Conservation (phyloP, 2,888 invertebrate species). For the Timema podura region DNA sequence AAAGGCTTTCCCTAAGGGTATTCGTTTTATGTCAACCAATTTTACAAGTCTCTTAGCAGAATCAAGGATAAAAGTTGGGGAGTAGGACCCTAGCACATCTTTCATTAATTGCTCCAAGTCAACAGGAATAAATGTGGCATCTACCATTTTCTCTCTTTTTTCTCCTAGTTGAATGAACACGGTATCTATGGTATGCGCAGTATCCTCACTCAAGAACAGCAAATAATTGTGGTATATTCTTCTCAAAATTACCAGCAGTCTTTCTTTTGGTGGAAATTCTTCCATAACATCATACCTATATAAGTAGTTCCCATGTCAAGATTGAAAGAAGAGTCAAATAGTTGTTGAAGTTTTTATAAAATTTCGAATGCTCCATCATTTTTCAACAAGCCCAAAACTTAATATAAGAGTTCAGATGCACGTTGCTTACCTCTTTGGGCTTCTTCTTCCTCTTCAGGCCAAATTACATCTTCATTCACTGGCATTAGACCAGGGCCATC, state of each 20-base stretch:
- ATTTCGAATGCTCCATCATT: conserved; percentile 20
- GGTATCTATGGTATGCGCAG: conserved; percentile 19
- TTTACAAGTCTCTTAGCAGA: conserved; percentile 5
- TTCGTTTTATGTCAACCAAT: neutral
- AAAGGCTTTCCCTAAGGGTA: conserved; percentile 19
- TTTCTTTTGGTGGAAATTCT: conserved; percentile 23
- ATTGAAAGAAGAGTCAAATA: conserved; percentile 17
- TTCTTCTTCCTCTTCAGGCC: conserved; percentile 20
- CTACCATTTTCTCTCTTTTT: conserved; percentile 14
- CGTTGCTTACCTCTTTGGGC: conserved; percentile 16
- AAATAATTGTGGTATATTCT: conserved; percentile 21
- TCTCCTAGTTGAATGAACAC: conserved; percentile 21
- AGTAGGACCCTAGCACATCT: conserved; percentile 7
- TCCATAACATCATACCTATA: conserved; percentile 20
- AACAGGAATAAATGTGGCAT: neutral
- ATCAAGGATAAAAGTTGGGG: conserved; percentile 1
- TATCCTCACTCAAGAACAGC: conserved; percentile 19
- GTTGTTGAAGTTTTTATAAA: conserved; percentile 14
- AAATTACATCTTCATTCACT: conserved; percentile 19
- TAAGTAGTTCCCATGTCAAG: conserved; percentile 20
- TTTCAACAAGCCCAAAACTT: conserved; percentile 18
- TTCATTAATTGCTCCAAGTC: conserved; percentile 1
- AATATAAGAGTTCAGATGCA: conserved; percentile 23
- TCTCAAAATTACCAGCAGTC: conserved; percentile 15
- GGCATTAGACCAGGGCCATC: conserved; percentile 15